Conservation (phyloP, 2,113 vertebrate species). For the Tetrao urogallus region DNA sequence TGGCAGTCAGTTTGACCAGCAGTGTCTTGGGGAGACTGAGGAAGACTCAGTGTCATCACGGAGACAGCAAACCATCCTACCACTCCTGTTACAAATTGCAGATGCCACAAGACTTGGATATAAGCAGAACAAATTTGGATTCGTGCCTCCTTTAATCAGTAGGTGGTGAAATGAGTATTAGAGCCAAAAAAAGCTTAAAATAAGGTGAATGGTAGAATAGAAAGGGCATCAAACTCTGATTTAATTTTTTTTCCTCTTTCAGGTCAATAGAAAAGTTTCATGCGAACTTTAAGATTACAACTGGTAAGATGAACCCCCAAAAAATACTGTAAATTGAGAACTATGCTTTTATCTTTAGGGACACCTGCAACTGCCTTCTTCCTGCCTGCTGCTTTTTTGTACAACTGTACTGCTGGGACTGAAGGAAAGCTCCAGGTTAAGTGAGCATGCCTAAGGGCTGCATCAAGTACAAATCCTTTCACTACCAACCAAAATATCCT, state of each 20-base stretch:
- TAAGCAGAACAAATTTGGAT: conserved; percentile 14
- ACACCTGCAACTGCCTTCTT: not conserved
- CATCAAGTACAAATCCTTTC: not conserved
- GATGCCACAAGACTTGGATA: not conserved
- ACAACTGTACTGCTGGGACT: not conserved
- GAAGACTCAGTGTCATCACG: not conserved
- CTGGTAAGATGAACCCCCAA: not conserved
- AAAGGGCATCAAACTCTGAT: not conserved
- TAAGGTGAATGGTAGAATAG: not conserved
- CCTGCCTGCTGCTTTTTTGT: not conserved
- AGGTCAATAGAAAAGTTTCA: not conserved
- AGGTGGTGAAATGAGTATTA: not conserved
- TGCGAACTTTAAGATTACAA: not conserved
- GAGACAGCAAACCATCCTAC: conserved; percentile 15
- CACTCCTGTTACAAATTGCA: conserved; percentile 16
- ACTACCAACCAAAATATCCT: not conserved
- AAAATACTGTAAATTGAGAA: not conserved
- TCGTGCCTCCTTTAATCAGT: conserved; percentile 1
- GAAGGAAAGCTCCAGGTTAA: not conserved
- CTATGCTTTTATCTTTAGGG: not conserved
- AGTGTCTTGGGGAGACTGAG: not conserved
- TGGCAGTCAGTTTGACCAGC: not conserved
- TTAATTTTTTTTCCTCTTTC: not conserved
- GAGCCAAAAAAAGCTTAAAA: not conserved
- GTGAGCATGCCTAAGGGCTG: not conserved